phyloP scores from a whole-genome alignment of 2,797 vertebrate genomes.

The Danio albolineatus region DNA sequence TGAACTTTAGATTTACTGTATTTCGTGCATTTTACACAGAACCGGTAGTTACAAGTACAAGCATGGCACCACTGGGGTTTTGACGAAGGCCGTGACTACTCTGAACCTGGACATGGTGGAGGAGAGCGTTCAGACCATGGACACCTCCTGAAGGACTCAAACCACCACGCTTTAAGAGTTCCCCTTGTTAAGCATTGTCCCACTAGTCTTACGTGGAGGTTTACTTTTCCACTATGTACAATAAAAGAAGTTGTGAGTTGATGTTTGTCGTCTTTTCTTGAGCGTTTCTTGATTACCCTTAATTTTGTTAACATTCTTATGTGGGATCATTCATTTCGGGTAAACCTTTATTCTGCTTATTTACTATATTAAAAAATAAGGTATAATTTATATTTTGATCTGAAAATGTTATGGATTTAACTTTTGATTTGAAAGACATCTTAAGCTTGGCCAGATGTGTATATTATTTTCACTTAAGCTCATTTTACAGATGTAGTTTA shows the following conservation, averaged over 20 bases:
- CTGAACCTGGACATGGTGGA: constrained; percentile 89
- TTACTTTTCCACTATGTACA: constrained; percentile 68
- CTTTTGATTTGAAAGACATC: too few relatives aligned
- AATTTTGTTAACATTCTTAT: neutral
- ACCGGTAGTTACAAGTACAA: constrained; percentile 92
- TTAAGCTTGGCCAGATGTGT: too few relatives aligned
- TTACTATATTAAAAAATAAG: too few relatives aligned
- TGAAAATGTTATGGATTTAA: too few relatives aligned
- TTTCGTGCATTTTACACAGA: constrained; percentile 69
- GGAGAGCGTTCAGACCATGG: constrained; percentile 93
- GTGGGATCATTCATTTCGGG: neutral
- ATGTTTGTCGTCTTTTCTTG: neutral
- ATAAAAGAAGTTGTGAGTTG: constrained; percentile 67
- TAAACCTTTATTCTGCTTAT: too few relatives aligned
- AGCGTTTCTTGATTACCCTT: neutral
- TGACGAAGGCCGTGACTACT: constrained; percentile 79
- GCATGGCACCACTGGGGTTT: constrained; percentile 87
- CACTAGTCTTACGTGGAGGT: constrained; percentile 11
- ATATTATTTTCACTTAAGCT: too few relatives aligned
- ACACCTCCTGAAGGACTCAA: constrained; percentile 86
- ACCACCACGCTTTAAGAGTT: constrained; percentile 1
- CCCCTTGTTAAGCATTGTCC: constrained; percentile 1
- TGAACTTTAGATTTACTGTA: neutral
- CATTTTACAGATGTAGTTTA: too few relatives aligned
- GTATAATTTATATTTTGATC: too few relatives aligned